Conservation (phyloP, 2,888 invertebrate species). For the Matsumyia berberina region DNA sequence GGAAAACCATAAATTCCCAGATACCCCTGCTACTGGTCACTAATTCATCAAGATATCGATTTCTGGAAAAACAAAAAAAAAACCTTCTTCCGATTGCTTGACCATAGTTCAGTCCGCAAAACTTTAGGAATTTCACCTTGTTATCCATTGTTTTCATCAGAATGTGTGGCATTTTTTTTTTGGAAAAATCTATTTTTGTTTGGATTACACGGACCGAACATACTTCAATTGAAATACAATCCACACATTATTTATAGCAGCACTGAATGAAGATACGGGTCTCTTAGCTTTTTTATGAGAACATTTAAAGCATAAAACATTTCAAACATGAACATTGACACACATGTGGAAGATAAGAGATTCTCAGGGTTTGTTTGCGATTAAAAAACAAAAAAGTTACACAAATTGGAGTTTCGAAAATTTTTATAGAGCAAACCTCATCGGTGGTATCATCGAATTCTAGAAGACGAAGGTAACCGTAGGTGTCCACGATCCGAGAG, state of each 20-base stretch:
- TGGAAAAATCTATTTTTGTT: constrained; percentile 7
- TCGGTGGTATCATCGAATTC: constrained; percentile 61
- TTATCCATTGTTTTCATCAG: not conserved
- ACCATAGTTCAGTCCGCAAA: not conserved
- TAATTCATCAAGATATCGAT: too few relatives aligned
- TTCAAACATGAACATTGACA: constrained; percentile 8
- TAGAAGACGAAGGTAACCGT: constrained; percentile 55
- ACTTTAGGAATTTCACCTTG: not conserved
- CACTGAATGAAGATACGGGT: not conserved
- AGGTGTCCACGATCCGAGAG: constrained; percentile 44
- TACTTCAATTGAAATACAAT: not conserved
- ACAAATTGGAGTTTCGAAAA: not conserved
- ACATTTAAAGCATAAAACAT: constrained; percentile 32
- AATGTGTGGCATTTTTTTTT: not conserved
- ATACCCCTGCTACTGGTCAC: too few relatives aligned
- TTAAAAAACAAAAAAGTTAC: not conserved
- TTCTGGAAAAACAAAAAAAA: too few relatives aligned
- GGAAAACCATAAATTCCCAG: too few relatives aligned
- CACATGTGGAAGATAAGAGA: constrained; percentile 21
- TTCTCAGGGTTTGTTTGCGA: constrained; percentile 21
- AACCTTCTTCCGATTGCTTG: not conserved
- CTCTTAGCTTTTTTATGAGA: not conserved
- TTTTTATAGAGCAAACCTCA: constrained; percentile 25
- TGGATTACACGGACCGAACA: not conserved
- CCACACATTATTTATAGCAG: not conserved